A percentile compares a stretch with the other conserved stretches of the same genome.
phyloP scores from a whole-genome alignment of 92 coral and sea anemone species.

The Muricea muricata region DNA sequence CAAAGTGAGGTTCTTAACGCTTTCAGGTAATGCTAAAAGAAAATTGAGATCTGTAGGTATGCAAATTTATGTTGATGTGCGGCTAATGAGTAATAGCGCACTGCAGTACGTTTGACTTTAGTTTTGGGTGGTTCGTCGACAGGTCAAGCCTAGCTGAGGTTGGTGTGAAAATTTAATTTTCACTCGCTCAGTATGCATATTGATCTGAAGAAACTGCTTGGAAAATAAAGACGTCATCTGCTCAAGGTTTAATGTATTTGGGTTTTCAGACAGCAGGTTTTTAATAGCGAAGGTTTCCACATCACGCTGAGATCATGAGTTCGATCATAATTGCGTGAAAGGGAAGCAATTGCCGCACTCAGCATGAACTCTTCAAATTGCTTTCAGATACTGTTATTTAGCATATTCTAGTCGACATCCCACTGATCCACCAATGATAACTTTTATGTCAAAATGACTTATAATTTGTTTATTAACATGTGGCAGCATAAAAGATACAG shows the following conservation, averaged over 20 bases:
- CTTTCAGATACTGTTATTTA: neutral
- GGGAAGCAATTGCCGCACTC: neutral
- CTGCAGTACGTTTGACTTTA: too few species aligned
- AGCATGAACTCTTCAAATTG: neutral
- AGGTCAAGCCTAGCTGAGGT: too few species aligned
- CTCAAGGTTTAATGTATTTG: too few species aligned
- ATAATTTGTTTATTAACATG: too few species aligned
- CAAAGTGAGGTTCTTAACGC: neutral
- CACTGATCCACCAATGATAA: neutral
- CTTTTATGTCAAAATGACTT: too few species aligned
- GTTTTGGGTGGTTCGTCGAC: too few species aligned
- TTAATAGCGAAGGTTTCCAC: neutral
- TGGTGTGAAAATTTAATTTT: too few species aligned
- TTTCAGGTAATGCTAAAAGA: constrained; percentile 17
- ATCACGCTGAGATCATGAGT: neutral
- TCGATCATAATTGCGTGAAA: neutral
- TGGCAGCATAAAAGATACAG: too few species aligned
- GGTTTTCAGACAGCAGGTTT: neutral
- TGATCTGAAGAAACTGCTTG: too few species aligned
- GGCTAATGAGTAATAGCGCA: too few species aligned
- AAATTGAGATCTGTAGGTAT: neutral
- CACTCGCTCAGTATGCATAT: too few species aligned
- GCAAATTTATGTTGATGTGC: neutral
- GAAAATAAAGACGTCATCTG: too few species aligned
- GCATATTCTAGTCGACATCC: neutral